phyloP scores from a whole-genome alignment of 2,888 invertebrate genomes.

The Sphinx pinastri region DNA sequence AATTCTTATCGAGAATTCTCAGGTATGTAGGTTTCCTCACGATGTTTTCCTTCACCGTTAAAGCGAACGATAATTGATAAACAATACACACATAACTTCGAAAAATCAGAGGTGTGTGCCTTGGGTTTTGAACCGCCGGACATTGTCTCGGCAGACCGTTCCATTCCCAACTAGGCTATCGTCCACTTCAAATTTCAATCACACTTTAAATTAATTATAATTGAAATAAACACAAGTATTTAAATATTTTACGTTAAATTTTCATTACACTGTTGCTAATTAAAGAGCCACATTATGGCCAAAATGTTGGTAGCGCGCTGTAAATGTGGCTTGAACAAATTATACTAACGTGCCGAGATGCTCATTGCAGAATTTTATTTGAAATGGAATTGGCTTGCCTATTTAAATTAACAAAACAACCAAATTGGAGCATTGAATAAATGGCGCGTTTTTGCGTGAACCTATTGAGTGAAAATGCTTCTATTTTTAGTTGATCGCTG shows the following conservation, averaged over 20 bases:
- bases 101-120: too few relatives aligned
- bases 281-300: conserved; percentile 55
- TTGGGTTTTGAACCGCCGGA: too few relatives aligned
- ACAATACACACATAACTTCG: too few relatives aligned
- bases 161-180: too few relatives aligned
- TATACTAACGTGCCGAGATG: conserved; percentile 40
- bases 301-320: conserved; percentile 40
- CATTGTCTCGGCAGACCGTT: too few relatives aligned
- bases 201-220: neutral
- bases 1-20: too few relatives aligned
- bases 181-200: too few relatives aligned
- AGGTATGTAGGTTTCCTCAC: too few relatives aligned
- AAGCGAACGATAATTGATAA: too few relatives aligned
- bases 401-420: conserved; percentile 16
- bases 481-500: neutral
- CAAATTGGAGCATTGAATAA: conserved; percentile 10
- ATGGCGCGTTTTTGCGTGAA: neutral
- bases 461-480: neutral
- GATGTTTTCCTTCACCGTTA: too few relatives aligned
- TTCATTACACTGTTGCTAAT: conserved; percentile 60
- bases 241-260: conserved; percentile 55
- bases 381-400: conserved; percentile 19
- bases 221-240: conserved; percentile 5
- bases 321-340: conserved; percentile 46
- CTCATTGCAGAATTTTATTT: conserved; percentile 33